These are phyloP conservation scores for Anser brachyrhynchus DNA, from an alignment of 2,113 vertebrate genomes.

Conservation along the genomic window DNA sequence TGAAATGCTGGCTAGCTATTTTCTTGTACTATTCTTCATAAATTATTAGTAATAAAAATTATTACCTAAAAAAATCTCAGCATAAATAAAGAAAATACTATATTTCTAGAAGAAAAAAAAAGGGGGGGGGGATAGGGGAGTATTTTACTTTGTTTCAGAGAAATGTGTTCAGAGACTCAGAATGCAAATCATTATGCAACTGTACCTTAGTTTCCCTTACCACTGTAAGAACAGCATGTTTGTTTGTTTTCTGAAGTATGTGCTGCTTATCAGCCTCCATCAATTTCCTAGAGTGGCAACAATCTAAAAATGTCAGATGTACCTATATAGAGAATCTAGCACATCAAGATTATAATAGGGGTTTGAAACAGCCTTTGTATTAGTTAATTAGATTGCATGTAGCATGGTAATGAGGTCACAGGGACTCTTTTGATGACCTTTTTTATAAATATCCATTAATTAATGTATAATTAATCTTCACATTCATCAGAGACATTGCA, in stretches of 20 bases:
- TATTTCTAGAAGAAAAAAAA: background rate
- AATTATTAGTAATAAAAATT: too few species aligned
- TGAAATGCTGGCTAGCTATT: background rate
- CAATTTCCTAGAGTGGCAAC: background rate
- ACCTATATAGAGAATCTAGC: background rate
- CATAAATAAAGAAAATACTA: background rate
- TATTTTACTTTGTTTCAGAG: background rate
- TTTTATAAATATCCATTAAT: conserved; percentile 48
- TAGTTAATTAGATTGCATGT: conserved; percentile 39
- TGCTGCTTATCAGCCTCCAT: background rate
- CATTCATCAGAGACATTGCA: background rate
- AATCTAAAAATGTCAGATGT: background rate
- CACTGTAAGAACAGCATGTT: background rate
- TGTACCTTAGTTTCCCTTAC: background rate
- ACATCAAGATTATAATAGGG: background rate
- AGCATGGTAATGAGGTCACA: conserved; percentile 25
- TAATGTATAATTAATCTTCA: conserved; percentile 29
- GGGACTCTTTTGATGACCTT: conserved; percentile 46
- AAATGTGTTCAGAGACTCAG: background rate
- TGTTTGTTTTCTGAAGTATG: background rate
- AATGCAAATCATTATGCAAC: background rate
- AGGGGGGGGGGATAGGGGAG: background rate
- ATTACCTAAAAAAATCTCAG: background rate
- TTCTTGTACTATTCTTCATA: background rate
- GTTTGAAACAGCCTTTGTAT: conserved; percentile 1